Percentiles rank a stretch among this genome's conserved stretches.
These are phyloP conservation scores for Struthio camelus DNA, from an alignment of 2,113 vertebrate species.

Conservation along the genomic window DNA sequence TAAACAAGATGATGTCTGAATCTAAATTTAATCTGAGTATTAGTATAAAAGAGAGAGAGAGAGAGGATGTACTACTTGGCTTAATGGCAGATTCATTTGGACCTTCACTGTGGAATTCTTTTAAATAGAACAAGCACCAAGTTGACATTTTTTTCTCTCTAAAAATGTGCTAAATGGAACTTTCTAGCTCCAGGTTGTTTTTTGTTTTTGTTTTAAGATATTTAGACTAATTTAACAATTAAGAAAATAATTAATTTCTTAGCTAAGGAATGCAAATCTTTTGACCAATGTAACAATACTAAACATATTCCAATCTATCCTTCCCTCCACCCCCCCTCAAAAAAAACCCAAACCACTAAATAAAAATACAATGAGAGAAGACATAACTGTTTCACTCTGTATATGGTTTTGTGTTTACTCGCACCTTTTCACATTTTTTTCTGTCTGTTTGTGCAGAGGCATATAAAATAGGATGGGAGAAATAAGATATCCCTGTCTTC, in stretches of 20 bases:
- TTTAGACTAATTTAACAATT: neutral
- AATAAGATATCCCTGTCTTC: neutral
- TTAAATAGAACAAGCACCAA: neutral
- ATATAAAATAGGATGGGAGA: neutral
- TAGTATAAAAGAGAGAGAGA: neutral
- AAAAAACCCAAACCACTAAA: neutral
- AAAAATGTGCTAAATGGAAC: neutral
- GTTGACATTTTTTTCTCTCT: neutral
- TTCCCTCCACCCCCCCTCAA: no score
- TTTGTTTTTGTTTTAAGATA: fast-evolving
- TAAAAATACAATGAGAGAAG: neutral
- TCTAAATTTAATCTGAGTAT: neutral
- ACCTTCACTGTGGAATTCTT: neutral
- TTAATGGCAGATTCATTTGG: neutral
- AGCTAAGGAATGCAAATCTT: neutral
- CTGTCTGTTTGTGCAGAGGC: neutral
- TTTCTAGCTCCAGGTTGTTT: neutral
- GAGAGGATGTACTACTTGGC: neutral
- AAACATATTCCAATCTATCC: neutral
- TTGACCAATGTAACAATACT: neutral
- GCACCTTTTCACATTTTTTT: no score
- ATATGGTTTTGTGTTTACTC: neutral
- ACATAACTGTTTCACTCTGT: neutral
- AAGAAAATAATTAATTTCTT: neutral
- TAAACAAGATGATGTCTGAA: neutral